Conservation (phyloP, 2,888 invertebrate species). For the Sipunculus nudus region DNA sequence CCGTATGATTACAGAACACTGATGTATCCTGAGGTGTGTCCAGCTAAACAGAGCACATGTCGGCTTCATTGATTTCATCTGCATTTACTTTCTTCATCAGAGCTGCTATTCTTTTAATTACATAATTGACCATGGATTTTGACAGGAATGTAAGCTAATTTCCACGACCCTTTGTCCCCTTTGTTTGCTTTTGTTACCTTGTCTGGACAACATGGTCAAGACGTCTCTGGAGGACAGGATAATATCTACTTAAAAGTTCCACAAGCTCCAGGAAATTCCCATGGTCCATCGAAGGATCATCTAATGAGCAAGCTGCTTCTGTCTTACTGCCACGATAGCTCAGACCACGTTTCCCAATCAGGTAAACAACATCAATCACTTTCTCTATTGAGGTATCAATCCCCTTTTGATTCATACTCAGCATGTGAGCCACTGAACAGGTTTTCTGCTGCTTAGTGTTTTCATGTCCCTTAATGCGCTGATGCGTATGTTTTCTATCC, state of each 20-base stretch:
- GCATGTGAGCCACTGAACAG: conserved; percentile 1
- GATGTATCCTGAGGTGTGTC: not conserved
- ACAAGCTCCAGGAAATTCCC: conserved; percentile 1
- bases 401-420: not conserved
- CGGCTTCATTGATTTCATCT: not conserved
- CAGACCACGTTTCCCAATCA: not conserved
- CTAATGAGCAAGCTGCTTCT: not conserved
- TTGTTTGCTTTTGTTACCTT: not conserved
- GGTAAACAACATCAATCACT: conserved; percentile 1
- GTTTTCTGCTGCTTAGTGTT: not conserved
- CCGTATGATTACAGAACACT: not conserved
- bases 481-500: not conserved
- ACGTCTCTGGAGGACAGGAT: not conserved
- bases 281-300: not conserved
- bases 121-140: not conserved
- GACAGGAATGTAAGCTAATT: conserved; percentile 1
- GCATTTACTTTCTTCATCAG: not conserved
- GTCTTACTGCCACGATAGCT: not conserved
- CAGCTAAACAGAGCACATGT: not conserved
- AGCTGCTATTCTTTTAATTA: conserved; percentile 1
- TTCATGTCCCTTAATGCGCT: not conserved
- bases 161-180: not conserved
- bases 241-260: not conserved
- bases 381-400: not conserved
- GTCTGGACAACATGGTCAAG: not conserved